phyloP scores from a whole-genome alignment of 2,797 vertebrate species.

The Parauchenoglanis ngamensis region DNA sequence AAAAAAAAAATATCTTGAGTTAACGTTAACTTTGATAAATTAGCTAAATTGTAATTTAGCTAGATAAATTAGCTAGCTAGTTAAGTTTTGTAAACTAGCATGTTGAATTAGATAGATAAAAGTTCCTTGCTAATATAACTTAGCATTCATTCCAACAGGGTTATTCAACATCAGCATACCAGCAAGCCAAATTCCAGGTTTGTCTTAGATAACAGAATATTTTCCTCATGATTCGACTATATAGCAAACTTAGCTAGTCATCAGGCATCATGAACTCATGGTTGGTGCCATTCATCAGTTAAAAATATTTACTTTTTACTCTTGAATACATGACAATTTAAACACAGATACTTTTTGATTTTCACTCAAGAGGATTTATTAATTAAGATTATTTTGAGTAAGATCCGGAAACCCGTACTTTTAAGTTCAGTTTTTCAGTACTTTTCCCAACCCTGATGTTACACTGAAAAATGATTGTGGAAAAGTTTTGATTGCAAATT shows the following conservation, averaged over 20 bases:
- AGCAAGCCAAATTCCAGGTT: background rate
- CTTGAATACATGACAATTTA: background rate
- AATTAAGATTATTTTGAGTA: too few species aligned
- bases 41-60: background rate
- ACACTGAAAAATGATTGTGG: background rate
- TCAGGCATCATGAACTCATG: background rate
- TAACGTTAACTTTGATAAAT: background rate
- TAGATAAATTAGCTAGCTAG: background rate
- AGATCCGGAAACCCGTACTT: too few species aligned
- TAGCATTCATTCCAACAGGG: background rate
- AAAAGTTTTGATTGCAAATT: background rate
- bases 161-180: background rate
- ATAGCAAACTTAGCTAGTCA: background rate
- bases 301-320: background rate
- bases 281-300: background rate
- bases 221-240: background rate
- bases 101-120: background rate
- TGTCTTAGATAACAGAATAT: background rate
- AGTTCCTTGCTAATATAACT: background rate
- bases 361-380: background rate
- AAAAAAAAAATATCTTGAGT: background rate
- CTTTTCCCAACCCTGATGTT: background rate
- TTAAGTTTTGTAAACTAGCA: background rate
- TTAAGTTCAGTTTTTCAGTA: background rate
- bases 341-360: background rate